Base-by-base conservation (phyloP, 2,888 invertebrate genomes). In the Gastrophysa polygoni region DNA sequence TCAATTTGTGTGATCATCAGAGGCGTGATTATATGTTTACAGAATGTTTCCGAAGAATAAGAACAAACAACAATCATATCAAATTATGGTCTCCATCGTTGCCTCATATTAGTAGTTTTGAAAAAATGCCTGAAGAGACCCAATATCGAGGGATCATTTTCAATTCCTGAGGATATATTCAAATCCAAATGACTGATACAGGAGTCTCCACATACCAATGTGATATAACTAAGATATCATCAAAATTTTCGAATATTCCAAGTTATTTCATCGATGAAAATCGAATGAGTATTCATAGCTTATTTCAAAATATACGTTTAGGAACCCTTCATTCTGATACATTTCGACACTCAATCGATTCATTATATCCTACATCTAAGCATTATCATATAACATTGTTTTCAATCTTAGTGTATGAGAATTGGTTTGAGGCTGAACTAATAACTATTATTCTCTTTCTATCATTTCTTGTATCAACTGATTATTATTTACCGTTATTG, bases 11-110 rank as follows among this genome's bases (percentile, higher is more conserved):
- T 50, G 63, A 59, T 63, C 57, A 63, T 63, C 59, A 59, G 57
- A 28, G 24, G 51, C 24, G 16, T 59, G 59, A 63, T 63, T 63
- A 63, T 57, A 63, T 63, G 63, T 63, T 63, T 63, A 63, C 63
- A 56, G 51, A 63, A 55, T 57, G 51, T 59, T 38, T 57, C 57
- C 52, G 17, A 21, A 38, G 51, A 57, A 57, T 55, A 38, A 54
- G 59, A 59, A 48, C 38, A 50, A 55, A 56, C 29, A 21, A 47
- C 28, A 28, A 55, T 28, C 38, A 43, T 58, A 58, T 43, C 54
- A 59, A 63, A 63, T 59, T 63, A 63, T 49, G 46, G 49, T 44
- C 14, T 49, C 34, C 29, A 50, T 34, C 34, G 17, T 62, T 58
- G 58, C 58, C 58, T 18, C 51, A 46, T 51, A 48, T 38, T 24